A percentile compares a stretch with the other conserved stretches of the same genome.
Conservation (phyloP, 2,888 invertebrate species). For the Xestia xanthographa region DNA sequence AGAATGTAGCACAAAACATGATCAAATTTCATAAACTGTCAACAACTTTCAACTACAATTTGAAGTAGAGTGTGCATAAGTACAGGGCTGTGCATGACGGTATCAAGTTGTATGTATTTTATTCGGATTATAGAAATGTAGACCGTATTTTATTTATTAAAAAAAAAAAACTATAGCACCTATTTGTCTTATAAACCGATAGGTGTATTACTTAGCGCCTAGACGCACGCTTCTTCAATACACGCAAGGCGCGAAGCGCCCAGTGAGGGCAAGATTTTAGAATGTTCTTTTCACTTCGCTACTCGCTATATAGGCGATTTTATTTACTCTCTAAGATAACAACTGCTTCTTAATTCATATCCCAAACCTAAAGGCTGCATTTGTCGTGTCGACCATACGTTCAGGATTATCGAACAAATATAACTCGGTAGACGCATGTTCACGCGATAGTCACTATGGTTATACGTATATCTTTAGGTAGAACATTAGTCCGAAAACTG, state of each 20-base stretch:
- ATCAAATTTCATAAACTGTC: constrained; percentile 67
- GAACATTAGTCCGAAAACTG: too few species aligned
- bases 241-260: neutral
- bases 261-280: neutral
- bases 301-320: neutral
- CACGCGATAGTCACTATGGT: neutral
- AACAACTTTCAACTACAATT: constrained; percentile 66
- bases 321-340: neutral
- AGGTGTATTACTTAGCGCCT: neutral
- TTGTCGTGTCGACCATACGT: neutral
- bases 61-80: constrained; percentile 38
- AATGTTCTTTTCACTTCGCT: neutral
- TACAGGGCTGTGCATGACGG: constrained; percentile 51
- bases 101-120: neutral
- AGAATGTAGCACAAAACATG: constrained; percentile 58
- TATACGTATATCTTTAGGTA: too few species aligned
- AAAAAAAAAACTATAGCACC: neutral
- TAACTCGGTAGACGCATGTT: neutral
- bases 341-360: neutral
- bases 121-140: neutral
- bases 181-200: neutral
- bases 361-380: neutral
- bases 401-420: neutral
- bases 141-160: neutral
- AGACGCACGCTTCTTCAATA: neutral